phyloP scores from a whole-genome alignment of 2,888 invertebrate genomes.

The Apoda limacodes region DNA sequence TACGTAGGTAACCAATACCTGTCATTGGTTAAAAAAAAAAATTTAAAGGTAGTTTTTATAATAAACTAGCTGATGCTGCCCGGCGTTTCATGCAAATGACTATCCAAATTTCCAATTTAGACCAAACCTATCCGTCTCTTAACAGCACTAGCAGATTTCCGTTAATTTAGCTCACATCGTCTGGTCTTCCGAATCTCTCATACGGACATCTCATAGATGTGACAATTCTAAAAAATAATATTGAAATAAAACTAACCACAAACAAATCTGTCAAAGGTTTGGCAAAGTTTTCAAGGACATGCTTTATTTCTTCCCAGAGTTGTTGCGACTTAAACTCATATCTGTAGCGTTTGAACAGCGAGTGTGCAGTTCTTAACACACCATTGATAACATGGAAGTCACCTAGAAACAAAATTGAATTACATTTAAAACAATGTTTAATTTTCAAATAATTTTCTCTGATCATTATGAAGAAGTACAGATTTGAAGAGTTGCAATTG shows the following conservation, averaged over 20 bases:
- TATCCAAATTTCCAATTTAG: too few relatives aligned
- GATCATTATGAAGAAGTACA: neutral
- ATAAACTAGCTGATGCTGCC: too few relatives aligned
- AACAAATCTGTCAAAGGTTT: constrained; percentile 93
- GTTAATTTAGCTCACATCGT: too few relatives aligned
- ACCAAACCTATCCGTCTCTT: too few relatives aligned
- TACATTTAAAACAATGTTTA: neutral
- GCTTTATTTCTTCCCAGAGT: constrained; percentile 97
- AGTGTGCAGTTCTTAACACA: constrained; percentile 94
- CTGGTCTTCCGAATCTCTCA: too few relatives aligned
- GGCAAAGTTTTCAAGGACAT: constrained; percentile 94
- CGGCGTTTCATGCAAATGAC: too few relatives aligned
- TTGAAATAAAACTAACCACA: constrained; percentile 75
- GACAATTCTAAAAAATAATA: too few relatives aligned
- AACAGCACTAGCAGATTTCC: too few relatives aligned
- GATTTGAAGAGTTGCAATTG: constrained; percentile 1
- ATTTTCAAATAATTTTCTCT: neutral
- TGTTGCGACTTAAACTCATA: constrained; percentile 95
- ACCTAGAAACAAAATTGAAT: constrained; percentile 53
- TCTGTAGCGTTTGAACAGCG: constrained; percentile 95
- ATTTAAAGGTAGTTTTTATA: too few relatives aligned
- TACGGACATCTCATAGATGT: too few relatives aligned
- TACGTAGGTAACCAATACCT: too few relatives aligned
- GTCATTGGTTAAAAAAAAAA: too few relatives aligned
- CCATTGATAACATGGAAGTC: constrained; percentile 97